Evolutionary conservation across 2,797 vertebrate genomes (phyloP).

Genomic region (Intellagama lesueurii): DNA sequence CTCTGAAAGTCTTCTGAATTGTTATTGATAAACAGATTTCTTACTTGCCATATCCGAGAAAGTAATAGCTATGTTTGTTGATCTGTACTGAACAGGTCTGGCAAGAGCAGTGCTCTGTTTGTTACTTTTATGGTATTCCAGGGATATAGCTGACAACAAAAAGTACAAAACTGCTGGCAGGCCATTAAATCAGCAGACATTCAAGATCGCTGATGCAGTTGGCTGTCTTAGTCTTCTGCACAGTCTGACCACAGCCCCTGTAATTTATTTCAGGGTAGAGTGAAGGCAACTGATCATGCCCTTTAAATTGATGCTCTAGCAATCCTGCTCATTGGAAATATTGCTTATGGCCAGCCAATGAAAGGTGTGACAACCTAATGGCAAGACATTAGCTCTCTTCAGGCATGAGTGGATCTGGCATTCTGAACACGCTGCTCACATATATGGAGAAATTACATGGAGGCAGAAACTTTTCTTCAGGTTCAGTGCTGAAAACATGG

Average conservation of each 20-base stretch:
- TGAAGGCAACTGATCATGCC: no score
- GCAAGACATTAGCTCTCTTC: neutral
- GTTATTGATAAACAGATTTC: constrained; percentile 20
- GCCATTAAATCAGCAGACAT: neutral
- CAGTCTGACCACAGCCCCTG: neutral
- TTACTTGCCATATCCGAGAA: constrained; percentile 5
- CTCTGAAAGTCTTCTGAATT: constrained; percentile 30
- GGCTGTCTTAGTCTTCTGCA: neutral
- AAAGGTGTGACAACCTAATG: neutral
- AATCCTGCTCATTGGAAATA: neutral
- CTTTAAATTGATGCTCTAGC: neutral
- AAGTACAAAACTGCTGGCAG: neutral
- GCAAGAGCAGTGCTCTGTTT: neutral
- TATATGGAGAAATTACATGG: no score
- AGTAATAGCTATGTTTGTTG: neutral
- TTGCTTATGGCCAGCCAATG: neutral
- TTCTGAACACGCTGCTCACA: no score
- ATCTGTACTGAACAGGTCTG: neutral
- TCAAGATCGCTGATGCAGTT: neutral
- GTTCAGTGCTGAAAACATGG: no score
- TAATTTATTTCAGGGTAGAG: neutral
- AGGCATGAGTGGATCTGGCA: no score
- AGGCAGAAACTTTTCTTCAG: no score
- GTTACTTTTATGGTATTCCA: constrained; percentile 21
- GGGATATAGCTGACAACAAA: neutral